Evolutionary conservation across 2,888 invertebrate genomes (phyloP).

Genomic region (Amitus sp.): DNA sequence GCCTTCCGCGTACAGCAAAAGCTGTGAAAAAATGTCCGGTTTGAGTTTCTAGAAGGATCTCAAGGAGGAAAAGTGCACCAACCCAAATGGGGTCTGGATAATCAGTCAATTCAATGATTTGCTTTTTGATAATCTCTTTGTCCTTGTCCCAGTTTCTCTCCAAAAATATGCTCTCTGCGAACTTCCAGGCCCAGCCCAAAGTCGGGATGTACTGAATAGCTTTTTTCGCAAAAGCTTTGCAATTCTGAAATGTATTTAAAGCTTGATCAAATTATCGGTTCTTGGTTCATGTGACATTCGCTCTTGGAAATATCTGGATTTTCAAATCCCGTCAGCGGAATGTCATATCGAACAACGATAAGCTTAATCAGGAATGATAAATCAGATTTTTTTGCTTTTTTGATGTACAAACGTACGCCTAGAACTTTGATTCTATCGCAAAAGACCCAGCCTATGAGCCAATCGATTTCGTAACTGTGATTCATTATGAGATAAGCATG

Average conservation of each 20-base stretch:
- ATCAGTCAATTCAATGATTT: constrained; percentile 83
- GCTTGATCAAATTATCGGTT: too few relatives aligned
- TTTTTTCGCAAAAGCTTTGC: constrained; percentile 95
- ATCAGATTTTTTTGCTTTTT: not conserved
- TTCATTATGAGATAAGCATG: constrained; percentile 93
- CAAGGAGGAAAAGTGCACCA: too few relatives aligned
- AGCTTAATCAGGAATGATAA: not conserved
- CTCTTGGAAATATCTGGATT: too few relatives aligned
- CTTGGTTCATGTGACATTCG: too few relatives aligned
- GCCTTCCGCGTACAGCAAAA: constrained; percentile 92
- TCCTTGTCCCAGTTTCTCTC: constrained; percentile 93
- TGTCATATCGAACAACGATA: too few relatives aligned
- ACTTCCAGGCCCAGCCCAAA: constrained; percentile 97
- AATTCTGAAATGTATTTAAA: constrained; percentile 80
- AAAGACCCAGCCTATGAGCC: constrained; percentile 94
- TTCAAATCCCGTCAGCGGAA: too few relatives aligned
- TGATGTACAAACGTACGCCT: constrained; percentile 73
- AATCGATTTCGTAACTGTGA: constrained; percentile 95
- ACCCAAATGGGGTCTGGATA: constrained; percentile 94
- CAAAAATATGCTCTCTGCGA: constrained; percentile 93
- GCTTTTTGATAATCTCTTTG: constrained; percentile 80
- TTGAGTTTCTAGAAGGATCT: too few relatives aligned
- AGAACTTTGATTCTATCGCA: constrained; percentile 82
- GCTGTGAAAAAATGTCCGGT: constrained; percentile 67
- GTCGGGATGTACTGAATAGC: constrained; percentile 90